Conservation (phyloP, 2,113 vertebrate species). For the Chelonoidis abingdonii region DNA sequence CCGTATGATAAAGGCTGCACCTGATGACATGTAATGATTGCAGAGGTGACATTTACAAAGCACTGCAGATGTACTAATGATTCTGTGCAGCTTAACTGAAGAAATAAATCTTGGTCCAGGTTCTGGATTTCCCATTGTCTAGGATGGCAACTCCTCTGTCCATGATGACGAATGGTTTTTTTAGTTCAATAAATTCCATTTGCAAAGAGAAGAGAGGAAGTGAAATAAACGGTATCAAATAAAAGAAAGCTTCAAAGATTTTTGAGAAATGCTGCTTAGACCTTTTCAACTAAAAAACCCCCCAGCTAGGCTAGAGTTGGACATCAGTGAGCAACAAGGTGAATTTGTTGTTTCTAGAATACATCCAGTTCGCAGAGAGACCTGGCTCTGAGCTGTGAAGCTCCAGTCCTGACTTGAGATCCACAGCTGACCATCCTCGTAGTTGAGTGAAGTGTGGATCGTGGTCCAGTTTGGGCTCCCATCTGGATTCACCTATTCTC, state of each 20-base stretch:
- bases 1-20: not conserved
- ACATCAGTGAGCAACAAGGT: not conserved
- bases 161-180: rapidly evolving
- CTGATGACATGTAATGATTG: rapidly evolving
- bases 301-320: not conserved
- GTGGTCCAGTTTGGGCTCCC: too few species aligned
- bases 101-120: not conserved
- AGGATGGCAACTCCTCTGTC: rapidly evolving
- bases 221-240: not conserved
- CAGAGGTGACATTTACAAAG: not conserved
- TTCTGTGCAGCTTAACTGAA: not conserved
- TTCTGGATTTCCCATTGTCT: rapidly evolving
- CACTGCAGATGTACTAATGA: rapidly evolving
- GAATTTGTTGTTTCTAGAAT: not conserved
- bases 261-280: not conserved
- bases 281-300: not conserved
- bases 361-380: not conserved
- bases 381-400: not conserved
- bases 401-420: not conserved
- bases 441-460: not conserved
- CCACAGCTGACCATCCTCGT: not conserved
- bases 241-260: not conserved
- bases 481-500: not conserved
- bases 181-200: rapidly evolving
- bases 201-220: rapidly evolving